Percentiles rank a stretch among this genome's conserved stretches.
phyloP scores from a whole-genome alignment of 2,113 vertebrate genomes.

The Apteryx owenii region DNA sequence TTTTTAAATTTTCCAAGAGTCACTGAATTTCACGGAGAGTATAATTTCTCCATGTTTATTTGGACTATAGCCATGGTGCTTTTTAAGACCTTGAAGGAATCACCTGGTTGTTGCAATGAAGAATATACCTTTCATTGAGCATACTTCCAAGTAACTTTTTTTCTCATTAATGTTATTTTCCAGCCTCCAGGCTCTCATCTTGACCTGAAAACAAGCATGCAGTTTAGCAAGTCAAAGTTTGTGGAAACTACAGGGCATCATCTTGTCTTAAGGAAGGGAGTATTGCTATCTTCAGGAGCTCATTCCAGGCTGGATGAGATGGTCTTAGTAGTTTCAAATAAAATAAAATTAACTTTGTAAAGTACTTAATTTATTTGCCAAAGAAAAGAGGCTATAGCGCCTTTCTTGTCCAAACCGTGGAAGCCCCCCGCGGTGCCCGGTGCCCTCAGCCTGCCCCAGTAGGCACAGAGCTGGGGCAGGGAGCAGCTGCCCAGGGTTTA shows the following conservation, averaged over 20 bases:
- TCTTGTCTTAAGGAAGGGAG: background rate
- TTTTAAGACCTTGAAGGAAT: background rate
- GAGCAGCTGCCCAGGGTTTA: background rate
- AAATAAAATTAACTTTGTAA: background rate
- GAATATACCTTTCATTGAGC: background rate
- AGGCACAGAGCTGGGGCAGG: accelerated
- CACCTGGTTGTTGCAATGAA: background rate
- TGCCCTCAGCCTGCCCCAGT: background rate
- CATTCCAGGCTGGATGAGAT: background rate
- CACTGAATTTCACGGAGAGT: background rate
- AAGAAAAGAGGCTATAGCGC: slow-evolving; percentile 34
- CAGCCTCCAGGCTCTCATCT: background rate
- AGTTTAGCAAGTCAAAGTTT: background rate
- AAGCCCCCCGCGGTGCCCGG: background rate
- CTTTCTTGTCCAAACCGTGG: background rate
- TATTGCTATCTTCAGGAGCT: background rate
- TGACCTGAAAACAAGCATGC: background rate
- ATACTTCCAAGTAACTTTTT: background rate
- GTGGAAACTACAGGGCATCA: background rate
- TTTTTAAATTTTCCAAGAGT: background rate
- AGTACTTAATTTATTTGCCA: background rate
- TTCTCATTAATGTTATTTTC: background rate
- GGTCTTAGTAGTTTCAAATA: slow-evolving; percentile 17
- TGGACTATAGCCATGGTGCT: background rate
- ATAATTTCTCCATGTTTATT: background rate